Base-by-base conservation (phyloP, 1,140 invertebrate species). In the Sinella curviseta region DNA sequence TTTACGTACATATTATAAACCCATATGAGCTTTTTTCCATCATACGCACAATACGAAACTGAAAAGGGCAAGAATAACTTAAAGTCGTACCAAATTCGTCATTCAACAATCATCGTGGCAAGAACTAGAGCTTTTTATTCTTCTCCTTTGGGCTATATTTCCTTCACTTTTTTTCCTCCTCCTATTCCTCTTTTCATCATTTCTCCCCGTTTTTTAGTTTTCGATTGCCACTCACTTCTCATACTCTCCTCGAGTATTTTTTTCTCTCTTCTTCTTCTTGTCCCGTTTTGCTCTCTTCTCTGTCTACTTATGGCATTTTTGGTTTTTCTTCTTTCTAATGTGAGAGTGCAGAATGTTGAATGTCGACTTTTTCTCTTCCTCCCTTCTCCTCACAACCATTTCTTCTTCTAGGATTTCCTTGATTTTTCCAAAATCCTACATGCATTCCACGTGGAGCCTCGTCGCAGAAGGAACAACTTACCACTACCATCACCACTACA, bases 61-160 rank as follows among this genome's bases (percentile, higher is more conserved):
- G 3, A 30, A 70, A 70, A 70, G 8, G 65, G 31, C 65, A 70
- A 70, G 57, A 70, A 70, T 31, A 70, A 8, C 65, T 31, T 33
- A 24, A 70, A 70, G 26, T 70, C 31, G 24, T 31, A 14, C 65
- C 31, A 33, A 33, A 70, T 70, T 70, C 65, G 26, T 70, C 65
- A 70, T 70, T 70, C 65, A 31, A 12, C 65, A 70, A 70, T 70
- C 65, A 70, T 70, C 65, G 30, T 70, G 65, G 65, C 20, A 20
- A 65, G 26, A 16, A 26, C 14, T n/a, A 26, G 57, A 14, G 57
- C 24, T 65, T 65, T 16, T 70, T 70, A 33, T 70, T 33, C 30
- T 70, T 70, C 31, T 70, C 30, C 65, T 70, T 70, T 33, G 12
- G 65, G 26, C 65, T 30, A 70, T 33, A 33, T 75, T 48, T 75